Percentiles rank a stretch among this genome's conserved stretches.
Evolutionary conservation across 2,113 vertebrate species (phyloP).

Genomic region (Accipiter virgatus): DNA sequence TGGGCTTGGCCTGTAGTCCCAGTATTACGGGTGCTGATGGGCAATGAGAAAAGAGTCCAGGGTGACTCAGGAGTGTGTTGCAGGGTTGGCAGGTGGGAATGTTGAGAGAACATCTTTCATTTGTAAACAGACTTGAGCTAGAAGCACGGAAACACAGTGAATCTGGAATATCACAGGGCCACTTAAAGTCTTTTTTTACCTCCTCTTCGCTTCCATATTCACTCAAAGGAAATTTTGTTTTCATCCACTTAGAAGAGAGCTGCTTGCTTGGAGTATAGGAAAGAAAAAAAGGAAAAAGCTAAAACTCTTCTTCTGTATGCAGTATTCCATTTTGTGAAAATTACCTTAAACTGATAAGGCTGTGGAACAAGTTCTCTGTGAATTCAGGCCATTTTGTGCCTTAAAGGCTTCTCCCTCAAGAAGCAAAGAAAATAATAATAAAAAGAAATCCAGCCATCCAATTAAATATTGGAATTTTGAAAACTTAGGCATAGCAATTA

Average conservation of each 20-base stretch:
- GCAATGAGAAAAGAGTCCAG: neutral
- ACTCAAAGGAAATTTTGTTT: neutral
- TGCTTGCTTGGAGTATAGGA: neutral
- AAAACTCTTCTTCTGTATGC: neutral
- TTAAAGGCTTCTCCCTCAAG: neutral
- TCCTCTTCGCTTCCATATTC: neutral
- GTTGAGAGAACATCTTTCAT: neutral
- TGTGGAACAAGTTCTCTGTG: neutral
- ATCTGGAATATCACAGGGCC: neutral
- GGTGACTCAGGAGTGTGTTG: neutral
- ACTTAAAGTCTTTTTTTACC: neutral
- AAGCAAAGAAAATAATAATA: neutral
- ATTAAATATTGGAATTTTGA: slow-evolving; percentile 17
- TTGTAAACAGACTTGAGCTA: neutral
- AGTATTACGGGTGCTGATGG: neutral
- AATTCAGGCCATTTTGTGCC: slow-evolving; percentile 11
- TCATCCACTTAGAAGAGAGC: neutral
- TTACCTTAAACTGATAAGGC: neutral
- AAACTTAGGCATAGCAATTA: neutral
- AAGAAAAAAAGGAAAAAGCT: neutral
- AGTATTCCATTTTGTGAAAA: neutral
- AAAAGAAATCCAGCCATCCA: neutral
- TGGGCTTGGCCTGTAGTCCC: neutral
- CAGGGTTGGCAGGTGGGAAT: neutral
- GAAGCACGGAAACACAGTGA: neutral